Conservation (phyloP, 1,140 invertebrate genomes). For the Ridgeia piscesae region DNA sequence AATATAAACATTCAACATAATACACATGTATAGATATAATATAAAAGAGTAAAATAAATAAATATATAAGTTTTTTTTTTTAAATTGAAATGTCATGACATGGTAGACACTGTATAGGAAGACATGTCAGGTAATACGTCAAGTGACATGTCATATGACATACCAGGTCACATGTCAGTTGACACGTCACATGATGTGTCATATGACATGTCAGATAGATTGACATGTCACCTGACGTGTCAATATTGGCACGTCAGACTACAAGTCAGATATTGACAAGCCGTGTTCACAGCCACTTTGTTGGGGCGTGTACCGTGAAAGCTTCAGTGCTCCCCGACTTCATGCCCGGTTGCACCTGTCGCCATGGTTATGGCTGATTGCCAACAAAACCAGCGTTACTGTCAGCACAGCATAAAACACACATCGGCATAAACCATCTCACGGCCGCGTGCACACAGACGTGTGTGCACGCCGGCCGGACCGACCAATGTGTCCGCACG, state of each 20-base stretch:
- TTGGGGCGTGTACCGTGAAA: neutral
- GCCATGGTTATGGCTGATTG: neutral
- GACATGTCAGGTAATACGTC: too few species aligned
- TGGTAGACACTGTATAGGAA: too few species aligned
- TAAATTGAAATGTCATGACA: too few species aligned
- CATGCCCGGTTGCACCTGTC: neutral
- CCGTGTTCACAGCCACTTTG: neutral
- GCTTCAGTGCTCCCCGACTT: neutral
- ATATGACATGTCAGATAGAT: too few species aligned
- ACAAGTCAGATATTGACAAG: neutral
- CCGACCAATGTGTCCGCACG: neutral
- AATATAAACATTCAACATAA: too few species aligned
- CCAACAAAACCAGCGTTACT: neutral
- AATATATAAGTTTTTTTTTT: too few species aligned
- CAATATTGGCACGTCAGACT: neutral
- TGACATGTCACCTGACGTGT: neutral
- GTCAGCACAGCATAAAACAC: neutral
- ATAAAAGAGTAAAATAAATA: too few species aligned
- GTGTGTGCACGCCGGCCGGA: neutral
- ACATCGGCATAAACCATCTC: neutral
- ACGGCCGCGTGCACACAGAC: neutral
- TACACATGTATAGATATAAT: too few species aligned
- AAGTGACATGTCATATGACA: too few species aligned
- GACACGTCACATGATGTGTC: neutral
- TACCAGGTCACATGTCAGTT: neutral